These are phyloP conservation scores for Osmerus eperlanus DNA, from an alignment of 2,113 vertebrate species.

Conservation along the genomic window DNA sequence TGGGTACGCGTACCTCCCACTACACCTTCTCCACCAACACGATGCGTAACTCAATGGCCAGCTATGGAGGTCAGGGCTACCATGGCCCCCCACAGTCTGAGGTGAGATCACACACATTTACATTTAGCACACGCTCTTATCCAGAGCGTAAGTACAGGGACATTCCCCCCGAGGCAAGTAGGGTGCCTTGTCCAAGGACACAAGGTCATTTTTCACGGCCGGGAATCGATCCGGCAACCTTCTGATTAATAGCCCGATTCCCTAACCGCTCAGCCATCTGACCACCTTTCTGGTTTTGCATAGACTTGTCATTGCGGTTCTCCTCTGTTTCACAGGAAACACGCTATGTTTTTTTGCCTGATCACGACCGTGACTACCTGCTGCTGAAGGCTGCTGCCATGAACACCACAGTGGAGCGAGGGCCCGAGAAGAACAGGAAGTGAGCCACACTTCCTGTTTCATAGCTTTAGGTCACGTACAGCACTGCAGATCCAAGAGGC, in stretches of 20 bases:
- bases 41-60: conserved; percentile 70
- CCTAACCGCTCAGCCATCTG: too few relatives aligned
- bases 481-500: too few relatives aligned
- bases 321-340: conserved; percentile 66
- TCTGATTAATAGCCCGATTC: too few relatives aligned
- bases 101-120: conserved; percentile 40
- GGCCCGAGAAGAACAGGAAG: conserved; percentile 54
- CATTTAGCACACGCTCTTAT: too few relatives aligned
- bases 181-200: too few relatives aligned
- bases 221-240: too few relatives aligned
- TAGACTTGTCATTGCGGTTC: not conserved
- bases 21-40: conserved; percentile 83
- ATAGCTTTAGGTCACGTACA: too few relatives aligned
- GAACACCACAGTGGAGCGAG: conserved; percentile 45
- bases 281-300: not conserved
- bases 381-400: conserved; percentile 69
- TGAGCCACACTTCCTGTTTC: conserved; percentile 30
- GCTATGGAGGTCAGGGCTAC: conserved; percentile 59
- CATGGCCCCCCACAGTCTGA: conserved; percentile 49
- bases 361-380: conserved; percentile 77
- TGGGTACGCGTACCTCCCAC: conserved; percentile 75
- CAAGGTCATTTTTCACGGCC: too few relatives aligned
- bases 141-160: too few relatives aligned
- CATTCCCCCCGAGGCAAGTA: too few relatives aligned
- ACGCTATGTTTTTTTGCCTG: conserved; percentile 73